phyloP scores from a whole-genome alignment of 2,888 invertebrate species.

The Cosmorhoe ocellata region DNA sequence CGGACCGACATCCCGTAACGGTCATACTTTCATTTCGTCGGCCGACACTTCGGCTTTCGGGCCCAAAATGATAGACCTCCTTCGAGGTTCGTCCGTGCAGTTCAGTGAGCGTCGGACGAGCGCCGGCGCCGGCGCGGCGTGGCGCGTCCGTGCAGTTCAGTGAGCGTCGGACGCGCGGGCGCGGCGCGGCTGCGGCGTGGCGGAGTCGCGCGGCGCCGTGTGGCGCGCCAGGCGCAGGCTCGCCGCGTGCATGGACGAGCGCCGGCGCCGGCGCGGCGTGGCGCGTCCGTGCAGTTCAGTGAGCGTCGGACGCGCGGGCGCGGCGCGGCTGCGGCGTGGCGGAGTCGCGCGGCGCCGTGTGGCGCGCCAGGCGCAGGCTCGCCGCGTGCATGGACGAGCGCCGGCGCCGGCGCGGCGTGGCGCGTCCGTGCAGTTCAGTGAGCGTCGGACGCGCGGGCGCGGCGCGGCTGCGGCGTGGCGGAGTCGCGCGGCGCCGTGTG shows the following conservation, averaged over 20 bases:
- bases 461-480: constrained; percentile 10
- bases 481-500: constrained; percentile 34
- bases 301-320: constrained; percentile 5
- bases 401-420: constrained; percentile 43
- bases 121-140: no score
- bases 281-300: constrained; percentile 1
- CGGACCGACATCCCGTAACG: no score
- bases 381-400: constrained; percentile 71
- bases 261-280: constrained; percentile 32
- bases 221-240: constrained; percentile 62
- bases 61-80: no score
- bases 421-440: constrained; percentile 3
- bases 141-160: no score
- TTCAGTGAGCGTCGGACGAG: background rate
- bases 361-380: constrained; percentile 62
- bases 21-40: no score
- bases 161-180: constrained; percentile 2
- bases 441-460: constrained; percentile 10
- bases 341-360: constrained; percentile 33
- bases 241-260: constrained; percentile 68
- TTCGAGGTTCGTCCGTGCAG: no score
- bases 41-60: no score
- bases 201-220: constrained; percentile 32
- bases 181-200: constrained; percentile 10
- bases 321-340: constrained; percentile 9